Percentiles rank a stretch among this genome's conserved stretches.
These are phyloP conservation scores for Siderastrea siderea DNA, from an alignment of 92 coral and sea anemone species.

Conservation along the genomic window DNA sequence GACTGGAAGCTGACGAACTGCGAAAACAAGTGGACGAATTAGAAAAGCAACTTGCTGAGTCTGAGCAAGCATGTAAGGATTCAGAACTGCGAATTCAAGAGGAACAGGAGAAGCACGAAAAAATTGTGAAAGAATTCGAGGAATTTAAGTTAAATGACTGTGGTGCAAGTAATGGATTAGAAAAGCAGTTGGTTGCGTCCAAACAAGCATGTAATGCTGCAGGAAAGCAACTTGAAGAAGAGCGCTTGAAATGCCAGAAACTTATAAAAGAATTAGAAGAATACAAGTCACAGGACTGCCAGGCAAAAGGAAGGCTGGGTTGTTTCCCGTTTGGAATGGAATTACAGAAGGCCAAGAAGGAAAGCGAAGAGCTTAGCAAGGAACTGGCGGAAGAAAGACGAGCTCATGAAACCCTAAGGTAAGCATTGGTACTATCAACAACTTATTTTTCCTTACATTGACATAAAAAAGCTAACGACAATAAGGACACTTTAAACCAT, in stretches of 20 bases:
- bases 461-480: too few species aligned
- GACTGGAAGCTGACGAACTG: conserved; percentile 4
- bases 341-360: conserved; percentile 19
- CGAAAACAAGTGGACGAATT: background rate
- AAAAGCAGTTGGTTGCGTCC: conserved; percentile 25
- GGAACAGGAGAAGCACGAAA: conserved; percentile 19
- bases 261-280: conserved; percentile 45
- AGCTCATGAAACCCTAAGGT: conserved; percentile 56
- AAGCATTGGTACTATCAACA: background rate
- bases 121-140: conserved; percentile 43
- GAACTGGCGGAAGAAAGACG: conserved; percentile 54
- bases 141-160: conserved; percentile 19
- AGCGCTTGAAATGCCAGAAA: conserved; percentile 4
- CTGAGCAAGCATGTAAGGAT: background rate
- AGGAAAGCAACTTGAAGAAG: conserved; percentile 36
- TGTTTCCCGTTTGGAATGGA: background rate
- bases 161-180: background rate
- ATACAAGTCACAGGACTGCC: conserved; percentile 1
- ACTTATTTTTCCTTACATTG: too few species aligned
- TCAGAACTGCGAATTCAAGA: conserved; percentile 23
- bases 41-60: conserved; percentile 32
- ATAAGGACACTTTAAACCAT: too few species aligned
- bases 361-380: conserved; percentile 18
- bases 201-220: conserved; percentile 27
- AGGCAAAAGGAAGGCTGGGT: background rate